Evolutionary conservation across 2,797 vertebrate genomes (phyloP).

Genomic region (Epinephelus coioides): DNA sequence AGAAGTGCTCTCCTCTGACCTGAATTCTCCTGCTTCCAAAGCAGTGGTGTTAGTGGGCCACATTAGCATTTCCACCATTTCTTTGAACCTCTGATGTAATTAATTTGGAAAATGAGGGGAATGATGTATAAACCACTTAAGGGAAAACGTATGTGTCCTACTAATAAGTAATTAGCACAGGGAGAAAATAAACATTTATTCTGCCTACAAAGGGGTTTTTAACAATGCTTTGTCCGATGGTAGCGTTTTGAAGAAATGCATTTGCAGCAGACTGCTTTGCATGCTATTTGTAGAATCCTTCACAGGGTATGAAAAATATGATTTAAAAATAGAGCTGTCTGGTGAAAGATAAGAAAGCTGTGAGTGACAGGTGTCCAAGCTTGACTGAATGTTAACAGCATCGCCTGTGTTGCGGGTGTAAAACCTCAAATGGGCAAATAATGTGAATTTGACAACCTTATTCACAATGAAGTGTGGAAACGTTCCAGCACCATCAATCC

Average conservation of each 20-base stretch:
- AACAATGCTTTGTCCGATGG: constrained; percentile 32
- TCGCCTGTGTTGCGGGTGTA: background rate
- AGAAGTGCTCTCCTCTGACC: constrained; percentile 65
- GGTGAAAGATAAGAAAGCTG: constrained; percentile 9
- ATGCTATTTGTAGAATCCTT: constrained; percentile 33
- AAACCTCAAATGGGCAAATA: background rate
- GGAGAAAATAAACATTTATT: constrained; percentile 66
- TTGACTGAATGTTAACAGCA: constrained; percentile 12
- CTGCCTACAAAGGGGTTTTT: constrained; percentile 53
- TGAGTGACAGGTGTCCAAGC: constrained; percentile 30
- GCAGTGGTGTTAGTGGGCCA: constrained; percentile 71
- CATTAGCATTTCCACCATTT: constrained; percentile 75
- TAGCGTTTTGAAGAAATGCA: constrained; percentile 35
- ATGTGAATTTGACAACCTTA: background rate
- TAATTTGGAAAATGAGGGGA: constrained; percentile 74
- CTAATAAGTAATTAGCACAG: constrained; percentile 74
- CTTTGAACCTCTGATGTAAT: constrained; percentile 77
- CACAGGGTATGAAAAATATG: background rate
- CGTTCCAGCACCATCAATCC: background rate
- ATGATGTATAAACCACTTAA: constrained; percentile 76
- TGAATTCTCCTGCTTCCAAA: constrained; percentile 64
- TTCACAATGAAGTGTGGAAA: background rate
- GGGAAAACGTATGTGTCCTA: constrained; percentile 71
- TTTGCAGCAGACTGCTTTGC: constrained; percentile 11
- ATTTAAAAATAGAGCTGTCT: constrained; percentile 44